Base-by-base conservation (phyloP, 2,113 vertebrate species). In the Cephalophus harveyi region DNA sequence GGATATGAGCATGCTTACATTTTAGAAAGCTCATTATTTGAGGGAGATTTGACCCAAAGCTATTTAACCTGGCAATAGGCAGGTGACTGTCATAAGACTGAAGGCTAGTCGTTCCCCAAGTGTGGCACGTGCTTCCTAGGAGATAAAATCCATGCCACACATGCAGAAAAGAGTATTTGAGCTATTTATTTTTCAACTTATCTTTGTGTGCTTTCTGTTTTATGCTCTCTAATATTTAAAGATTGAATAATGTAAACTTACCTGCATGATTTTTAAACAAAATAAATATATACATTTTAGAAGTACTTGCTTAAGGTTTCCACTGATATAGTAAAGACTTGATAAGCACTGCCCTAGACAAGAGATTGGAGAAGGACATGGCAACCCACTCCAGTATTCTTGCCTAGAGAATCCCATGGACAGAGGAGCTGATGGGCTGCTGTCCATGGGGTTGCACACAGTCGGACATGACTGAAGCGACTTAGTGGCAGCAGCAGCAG, bases 241-340 rank as follows among this genome's bases (percentile, higher is more conserved):
- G 89, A 12, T 19, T 43, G 48, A 89, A 50, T 83, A 82, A 33
- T 14, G 9, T 13, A 96, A 46, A 25, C n/a, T 55, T 89, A 48
- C 14, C 64, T 79, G 14, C 21, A 86, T 87, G 78, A 60, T 64
- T 96, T 89, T 67, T 43, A 97, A 91, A 62, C 14, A 78, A 82
- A 64, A 52, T 36, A 60, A 93, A 54, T 57, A 55, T 36, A 59
- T 7, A n/a, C 1, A 78, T 89, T 78, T 92, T 78, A 36, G 43
- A 86, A 85, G 10, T 88, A 23, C 8, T 82, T 62, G 17, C 25
- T 60, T 60, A 50, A 36, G 74, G 55, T 52, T 82, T 93, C 76
- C 25, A 91, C 30, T 43, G 27, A 55, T 71, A 30, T 8, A 91
- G 57, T 88, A 21, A 54, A 55, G 28, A 62, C 6, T 92, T 27